Evolutionary conservation across 2,888 invertebrate genomes (phyloP).

Genomic region (Phyto melanocephala): DNA sequence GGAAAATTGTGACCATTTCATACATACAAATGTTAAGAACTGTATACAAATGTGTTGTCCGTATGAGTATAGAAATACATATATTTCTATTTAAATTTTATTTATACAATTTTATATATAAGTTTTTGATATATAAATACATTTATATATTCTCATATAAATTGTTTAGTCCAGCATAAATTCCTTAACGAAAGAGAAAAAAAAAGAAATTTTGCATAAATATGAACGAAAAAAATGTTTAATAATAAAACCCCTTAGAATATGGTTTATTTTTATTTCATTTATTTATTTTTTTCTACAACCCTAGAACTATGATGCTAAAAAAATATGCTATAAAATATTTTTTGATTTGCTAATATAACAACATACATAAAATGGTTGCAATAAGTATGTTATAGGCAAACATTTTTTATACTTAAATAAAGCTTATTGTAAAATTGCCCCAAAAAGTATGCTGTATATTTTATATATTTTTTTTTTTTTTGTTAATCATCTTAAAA

Average conservation of each 20-base stretch:
- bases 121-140: neutral
- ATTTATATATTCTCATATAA: neutral
- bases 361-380: neutral
- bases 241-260: neutral
- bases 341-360: neutral
- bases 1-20: no score
- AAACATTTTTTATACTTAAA: neutral
- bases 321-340: neutral
- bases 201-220: neutral
- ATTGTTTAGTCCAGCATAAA: conserved; percentile 17
- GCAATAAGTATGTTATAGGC: neutral
- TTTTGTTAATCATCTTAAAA: no score
- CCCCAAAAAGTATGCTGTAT: neutral
- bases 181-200: no score
- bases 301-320: neutral
- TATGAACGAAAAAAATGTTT: neutral
- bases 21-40: neutral
- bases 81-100: no score
- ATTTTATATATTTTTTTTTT: neutral
- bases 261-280: neutral
- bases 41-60: no score
- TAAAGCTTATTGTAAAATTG: no score
- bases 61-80: no score
- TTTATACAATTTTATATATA: neutral
- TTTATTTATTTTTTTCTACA: no score